These are phyloP conservation scores for Andrena praecox DNA, from an alignment of 2,888 invertebrate genomes.

Conservation along the genomic window DNA sequence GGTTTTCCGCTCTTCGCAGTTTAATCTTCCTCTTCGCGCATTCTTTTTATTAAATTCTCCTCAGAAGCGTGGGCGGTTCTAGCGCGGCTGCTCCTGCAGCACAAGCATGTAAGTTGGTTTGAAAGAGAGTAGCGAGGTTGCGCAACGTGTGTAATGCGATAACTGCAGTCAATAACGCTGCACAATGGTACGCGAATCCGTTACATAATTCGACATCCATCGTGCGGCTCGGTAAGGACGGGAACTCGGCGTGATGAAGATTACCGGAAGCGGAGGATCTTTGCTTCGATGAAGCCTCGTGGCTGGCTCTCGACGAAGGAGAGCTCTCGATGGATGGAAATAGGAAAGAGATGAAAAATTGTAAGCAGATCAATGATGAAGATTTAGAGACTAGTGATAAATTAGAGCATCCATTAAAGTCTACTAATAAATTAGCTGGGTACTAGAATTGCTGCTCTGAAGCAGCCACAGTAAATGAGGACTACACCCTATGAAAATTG, in stretches of 20 bases:
- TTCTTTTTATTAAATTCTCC: neutral
- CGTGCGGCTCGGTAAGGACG: conserved; percentile 25
- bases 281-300: neutral
- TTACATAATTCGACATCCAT: conserved; percentile 47
- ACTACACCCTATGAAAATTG: too few relatives aligned
- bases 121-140: conserved; percentile 41
- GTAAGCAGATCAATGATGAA: too few relatives aligned
- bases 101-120: conserved; percentile 14
- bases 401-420: too few relatives aligned
- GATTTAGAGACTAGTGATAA: too few relatives aligned
- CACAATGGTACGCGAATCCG: conserved; percentile 38
- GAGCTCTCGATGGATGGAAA: neutral
- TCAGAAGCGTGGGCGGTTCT: neutral
- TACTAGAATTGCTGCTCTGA: too few relatives aligned
- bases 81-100: neutral
- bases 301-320: neutral
- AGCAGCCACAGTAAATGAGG: too few relatives aligned
- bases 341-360: neutral
- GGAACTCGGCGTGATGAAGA: neutral
- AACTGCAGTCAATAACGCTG: conserved; percentile 41
- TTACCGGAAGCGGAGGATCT: neutral
- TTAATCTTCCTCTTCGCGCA: too few relatives aligned
- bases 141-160: conserved; percentile 29
- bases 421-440: too few relatives aligned
- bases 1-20: neutral